Base-by-base conservation (phyloP, 2,888 invertebrate genomes). In the Pomacea canaliculata region DNA sequence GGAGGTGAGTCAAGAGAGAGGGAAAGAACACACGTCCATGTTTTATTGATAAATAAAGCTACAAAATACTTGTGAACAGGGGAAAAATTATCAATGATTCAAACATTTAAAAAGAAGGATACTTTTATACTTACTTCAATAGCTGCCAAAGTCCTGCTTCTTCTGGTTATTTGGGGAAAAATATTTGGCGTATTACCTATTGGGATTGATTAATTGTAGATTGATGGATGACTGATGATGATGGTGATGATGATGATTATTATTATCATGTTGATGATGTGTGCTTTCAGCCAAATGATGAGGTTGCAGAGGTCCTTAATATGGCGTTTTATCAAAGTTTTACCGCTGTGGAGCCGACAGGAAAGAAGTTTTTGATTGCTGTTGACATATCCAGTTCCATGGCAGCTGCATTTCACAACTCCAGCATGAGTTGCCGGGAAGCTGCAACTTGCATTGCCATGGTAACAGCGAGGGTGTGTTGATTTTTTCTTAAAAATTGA, bases 381-480 rank as follows among this genome's bases (percentile, higher is more conserved):
- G 90, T 94, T 23, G 93, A 94, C 83, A 92, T 93, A 82, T 92
- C 93, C 73, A 91, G 91, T 46, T 86, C 88, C 27, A 91, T 92
- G 90, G 79, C 85, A 19, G 91, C 76, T 90, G 89, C 83, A 89
- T 91, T 83, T 85, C 69, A 79, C 62, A 85, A 84, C 5, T 78
- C 80, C 7, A 68, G 78, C 10, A 82, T 93, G 12, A 90, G 88
- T 13, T 91, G 92, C 23, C 84, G 91, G 1, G 92, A 93, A 83
- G 93, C 93, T 85, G 94, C 94, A 71, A 93, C 93, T 70, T 90
- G 90, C 18, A 86, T 91, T 87, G 84, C 88, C 77, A 85, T 90
- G 84, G 85, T 90, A 66, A 87, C 89, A 4, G 80, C 68, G 7
- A 68, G 37, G 73, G 73, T 74, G 23, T n/a, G 73, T 19, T 16